Conservation (phyloP, 2,113 vertebrate species). For the Anguilla japonica region DNA sequence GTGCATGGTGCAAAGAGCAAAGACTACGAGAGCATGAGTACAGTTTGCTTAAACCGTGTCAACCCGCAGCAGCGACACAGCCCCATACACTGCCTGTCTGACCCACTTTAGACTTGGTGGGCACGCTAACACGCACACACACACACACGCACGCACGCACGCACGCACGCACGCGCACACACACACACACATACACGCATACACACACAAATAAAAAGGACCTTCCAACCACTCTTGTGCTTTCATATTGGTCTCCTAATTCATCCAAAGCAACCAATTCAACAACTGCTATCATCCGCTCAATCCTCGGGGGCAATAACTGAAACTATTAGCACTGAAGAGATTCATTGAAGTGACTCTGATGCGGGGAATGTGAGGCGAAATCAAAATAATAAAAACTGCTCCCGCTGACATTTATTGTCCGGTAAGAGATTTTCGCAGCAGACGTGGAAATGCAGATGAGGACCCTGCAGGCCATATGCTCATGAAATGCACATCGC, state of each 20-base stretch:
- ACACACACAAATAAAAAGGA: neutral
- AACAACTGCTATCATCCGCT: conserved; percentile 12
- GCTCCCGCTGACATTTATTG: conserved; percentile 14
- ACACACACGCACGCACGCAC: neutral
- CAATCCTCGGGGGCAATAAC: conserved; percentile 5
- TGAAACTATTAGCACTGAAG: neutral
- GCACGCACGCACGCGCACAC: neutral
- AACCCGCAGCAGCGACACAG: neutral
- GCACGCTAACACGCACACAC: too few species aligned
- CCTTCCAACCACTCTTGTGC: neutral
- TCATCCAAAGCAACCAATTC: neutral
- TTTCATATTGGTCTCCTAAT: neutral
- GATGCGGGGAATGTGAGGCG: neutral
- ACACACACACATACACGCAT: neutral
- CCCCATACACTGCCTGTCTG: conserved; percentile 9
- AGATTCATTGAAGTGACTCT: conserved; percentile 9
- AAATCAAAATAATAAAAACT: conserved; percentile 4
- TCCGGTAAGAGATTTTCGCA: neutral
- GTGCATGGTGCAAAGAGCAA: neutral
- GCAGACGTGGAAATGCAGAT: neutral
- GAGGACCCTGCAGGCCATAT: neutral
- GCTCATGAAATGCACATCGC: neutral
- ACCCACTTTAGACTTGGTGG: neutral
- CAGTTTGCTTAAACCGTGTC: neutral
- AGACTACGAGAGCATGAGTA: neutral